A percentile compares a stretch with the other conserved stretches of the same genome.
Conservation (phyloP, 2,113 vertebrate species). For the Delphinapterus leucas region DNA sequence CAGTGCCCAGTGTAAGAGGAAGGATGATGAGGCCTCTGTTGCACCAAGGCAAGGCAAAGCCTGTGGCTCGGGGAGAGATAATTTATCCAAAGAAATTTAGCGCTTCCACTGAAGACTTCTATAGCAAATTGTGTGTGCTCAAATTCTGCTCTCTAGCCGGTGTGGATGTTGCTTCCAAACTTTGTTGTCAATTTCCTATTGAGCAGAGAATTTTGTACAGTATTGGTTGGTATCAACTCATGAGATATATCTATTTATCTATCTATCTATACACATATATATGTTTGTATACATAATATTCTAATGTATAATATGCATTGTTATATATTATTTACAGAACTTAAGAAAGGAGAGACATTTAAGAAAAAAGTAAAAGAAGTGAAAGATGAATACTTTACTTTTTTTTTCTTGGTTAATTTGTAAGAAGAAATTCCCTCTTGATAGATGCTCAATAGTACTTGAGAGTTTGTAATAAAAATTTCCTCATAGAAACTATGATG, state of each 20-base stretch:
- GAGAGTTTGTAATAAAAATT: background rate
- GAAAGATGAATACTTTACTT: background rate
- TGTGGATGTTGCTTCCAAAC: background rate
- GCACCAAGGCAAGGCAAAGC: background rate
- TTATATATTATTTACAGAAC: background rate
- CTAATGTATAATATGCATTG: background rate
- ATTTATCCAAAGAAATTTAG: slow-evolving; percentile 19
- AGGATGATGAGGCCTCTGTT: slow-evolving; percentile 18
- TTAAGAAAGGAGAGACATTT: background rate
- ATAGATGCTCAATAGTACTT: background rate
- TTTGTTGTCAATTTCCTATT: background rate
- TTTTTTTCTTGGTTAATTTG: background rate
- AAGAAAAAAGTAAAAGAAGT: background rate
- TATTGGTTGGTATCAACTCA: background rate
- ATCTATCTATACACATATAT: background rate
- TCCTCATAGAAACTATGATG: background rate
- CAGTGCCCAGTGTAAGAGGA: slow-evolving; percentile 55
- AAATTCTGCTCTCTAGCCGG: background rate
- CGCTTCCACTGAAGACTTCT: background rate
- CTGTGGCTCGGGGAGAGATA: background rate
- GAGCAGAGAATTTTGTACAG: background rate
- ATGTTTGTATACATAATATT: background rate
- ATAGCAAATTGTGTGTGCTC: background rate
- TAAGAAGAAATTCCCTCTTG: background rate
- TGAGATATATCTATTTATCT: background rate